Percentiles rank a stretch among this genome's conserved stretches.
These are phyloP conservation scores for Platichthys flesus DNA, from an alignment of 2,113 vertebrate species.

Conservation along the genomic window DNA sequence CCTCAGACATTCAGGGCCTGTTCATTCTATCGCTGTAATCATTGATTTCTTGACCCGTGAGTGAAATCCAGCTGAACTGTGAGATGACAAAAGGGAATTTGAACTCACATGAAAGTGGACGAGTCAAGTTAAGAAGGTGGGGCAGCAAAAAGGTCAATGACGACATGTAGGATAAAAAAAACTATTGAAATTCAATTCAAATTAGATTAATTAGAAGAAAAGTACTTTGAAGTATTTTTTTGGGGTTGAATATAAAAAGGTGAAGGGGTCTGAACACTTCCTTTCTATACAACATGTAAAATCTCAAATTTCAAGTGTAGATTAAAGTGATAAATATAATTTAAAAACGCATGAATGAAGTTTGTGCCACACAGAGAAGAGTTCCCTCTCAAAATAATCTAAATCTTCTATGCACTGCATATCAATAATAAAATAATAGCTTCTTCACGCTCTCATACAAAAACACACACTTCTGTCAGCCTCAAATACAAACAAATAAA, in stretches of 20 bases:
- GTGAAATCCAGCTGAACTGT: not conserved
- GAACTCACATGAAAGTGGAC: too few relatives aligned
- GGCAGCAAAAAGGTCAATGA: not conserved
- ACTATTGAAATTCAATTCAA: too few relatives aligned
- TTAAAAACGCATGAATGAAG: not conserved
- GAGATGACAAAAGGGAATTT: not conserved
- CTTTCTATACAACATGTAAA: not conserved
- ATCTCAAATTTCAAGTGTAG: not conserved
- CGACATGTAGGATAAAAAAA: not conserved
- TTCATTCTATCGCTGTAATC: not conserved
- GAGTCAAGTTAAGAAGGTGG: too few relatives aligned
- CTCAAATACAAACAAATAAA: constrained; percentile 81
- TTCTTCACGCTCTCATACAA: constrained; percentile 6
- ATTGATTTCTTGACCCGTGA: constrained; percentile 9
- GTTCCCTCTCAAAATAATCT: not conserved
- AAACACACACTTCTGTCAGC: constrained; percentile 46
- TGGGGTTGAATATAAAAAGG: not conserved
- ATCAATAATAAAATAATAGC: constrained; percentile 47
- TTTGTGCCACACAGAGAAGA: too few relatives aligned
- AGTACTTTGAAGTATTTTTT: too few relatives aligned
- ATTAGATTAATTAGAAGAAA: too few relatives aligned
- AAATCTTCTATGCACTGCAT: constrained; percentile 25
- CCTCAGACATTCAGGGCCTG: not conserved
- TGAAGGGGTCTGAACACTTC: not conserved
- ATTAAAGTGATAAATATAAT: not conserved